Evolutionary conservation across 2,113 vertebrate species (phyloP), one percentile per base, ranked within the genome.

Genomic region (Narcine bancroftii): DNA sequence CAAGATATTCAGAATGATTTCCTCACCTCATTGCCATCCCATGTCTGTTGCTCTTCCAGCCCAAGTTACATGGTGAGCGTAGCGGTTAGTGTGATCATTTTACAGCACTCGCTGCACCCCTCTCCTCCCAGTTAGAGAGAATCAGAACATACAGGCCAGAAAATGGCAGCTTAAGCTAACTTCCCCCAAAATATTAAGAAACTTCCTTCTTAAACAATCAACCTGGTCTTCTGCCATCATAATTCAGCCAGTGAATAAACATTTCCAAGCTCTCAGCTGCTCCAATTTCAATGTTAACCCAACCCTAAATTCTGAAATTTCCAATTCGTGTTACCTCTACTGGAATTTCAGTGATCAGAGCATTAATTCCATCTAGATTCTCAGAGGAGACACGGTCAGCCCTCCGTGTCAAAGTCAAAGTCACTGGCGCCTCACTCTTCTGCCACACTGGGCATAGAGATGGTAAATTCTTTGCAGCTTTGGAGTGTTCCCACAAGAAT

Each of bases 231-330:
- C 45, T 50, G 29, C 50, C 24, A 81, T 1, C 24, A 3, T 81
- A 1, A 33, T 53, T 81, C 77, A 33, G 26, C 45, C 47, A 26
- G 76, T 79, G 45, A 50, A 50, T 81, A 53, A 81, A 29, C 47
- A 33, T 50, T 50, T 81, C 47, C 47, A 13, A 33, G 77, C 47
- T 45, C 77, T 33, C 24, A 81, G 77, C 77, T 81, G 26, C 50
- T 45, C 45, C 77, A 81, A 81, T 81, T 81, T 81, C 77, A 53
- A 47, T 53, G 77, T 29, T 47, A 81, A 81, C 77, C 45, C 77
- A 81, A 50, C 47, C 45, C 26, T 81, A 45, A 50, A 81, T 81
- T 50, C 77, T 81, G 45, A 42, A 50, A 81, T 50, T 81, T 81
- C 77, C 11, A 81, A 81, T 47, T 53, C 77, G 13, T 3, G 3